Evolutionary conservation across 1,140 invertebrate species (phyloP), one percentile per base, ranked within the genome.

Genomic region (Lordiphosa collinella): DNA sequence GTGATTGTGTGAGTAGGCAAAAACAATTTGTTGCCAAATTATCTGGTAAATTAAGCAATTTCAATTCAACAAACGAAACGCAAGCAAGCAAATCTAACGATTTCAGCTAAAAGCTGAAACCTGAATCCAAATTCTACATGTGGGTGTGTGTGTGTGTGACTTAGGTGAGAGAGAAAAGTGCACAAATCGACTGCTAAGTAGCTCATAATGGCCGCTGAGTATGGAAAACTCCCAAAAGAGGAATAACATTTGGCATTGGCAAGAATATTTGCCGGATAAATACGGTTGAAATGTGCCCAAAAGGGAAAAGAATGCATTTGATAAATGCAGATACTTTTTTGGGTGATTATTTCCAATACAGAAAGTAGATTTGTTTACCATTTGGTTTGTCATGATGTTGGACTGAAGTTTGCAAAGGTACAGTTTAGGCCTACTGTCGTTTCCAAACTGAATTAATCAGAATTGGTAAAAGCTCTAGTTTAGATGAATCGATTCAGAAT

Each of bases 21-120:
- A 68, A 68, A 68, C 65, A 69, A 68, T 68, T 68, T 60, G 64
- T 54, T 69, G 63, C 41, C 55, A 50, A 69, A 68, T 68, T 68
- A 68, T 68, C 65, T 68, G 65, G 25, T 69, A 68, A 68, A 68
- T 68, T 68, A 68, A 68, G 65, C 65, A 69, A 68, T 68, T 68
- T 68, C 63, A 68, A 68, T 68, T 68, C 65, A 43, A 69, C 48
- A 61, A 69, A 64, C 57, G 61, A 36, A 37, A 43, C 37, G 32
- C 16, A 29, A 63, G 22, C 38, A 50, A 59, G 22, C 53, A 36
- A 34, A 32, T 32, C 57, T 38, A 37, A 47, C 35, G 16, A 68
- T 35, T 49, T 11, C 47, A 14, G 35, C 25, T 14, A 16, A 7
- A 12, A 36, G 38, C 29, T 14, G 53, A 36, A 47, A 66, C 62